Evolutionary conservation across 1,140 invertebrate genomes (phyloP), one percentile per base, ranked within the genome.

Genomic region (Trissolcus basalis): DNA sequence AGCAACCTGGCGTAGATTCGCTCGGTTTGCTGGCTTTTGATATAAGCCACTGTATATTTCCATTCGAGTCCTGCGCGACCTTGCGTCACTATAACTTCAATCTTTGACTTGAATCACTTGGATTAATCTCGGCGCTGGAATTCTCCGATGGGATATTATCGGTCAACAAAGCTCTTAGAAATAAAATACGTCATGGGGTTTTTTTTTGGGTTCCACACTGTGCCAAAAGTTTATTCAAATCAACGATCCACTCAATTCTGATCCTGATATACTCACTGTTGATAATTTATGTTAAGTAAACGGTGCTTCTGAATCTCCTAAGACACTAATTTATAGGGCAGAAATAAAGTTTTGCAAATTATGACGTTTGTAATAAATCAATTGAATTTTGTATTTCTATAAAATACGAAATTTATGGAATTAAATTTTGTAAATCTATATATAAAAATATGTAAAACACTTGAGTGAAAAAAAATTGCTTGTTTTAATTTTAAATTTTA

Each of bases 1-100:
- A 87, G 86, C 86, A 87, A 85, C 83, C 83, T 84, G 81, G 80
- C 84, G 80, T 84, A 85, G 82, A 84, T 79, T 83, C 81, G 82
- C 80, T 81, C 82, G 72, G 75, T 67, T 79, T 59, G 70, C 77
- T 80, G 81, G 81, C 81, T 85, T 79, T 80, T 83, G 84, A 81
- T 77, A 76, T 77, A 73, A 79, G 71, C 50, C 59, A 77, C 82
- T 80, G 81, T 84, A 83, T 80, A 81, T 39, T 39, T 84, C 83
- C 81, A 80, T 81, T 80, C 59, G 60, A 65, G 72, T 70, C 59
- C 53, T 35, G 27, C 16, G 16, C 65, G 74, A 77, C 73, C 75
- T 79, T 72, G 65, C 58, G 64, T 79, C 64, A 53, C 50, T 65
- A 51, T 27, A 27, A 53, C 64, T 63, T 69, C 75, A 67, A 73